Evolutionary conservation across 2,888 invertebrate species (phyloP), one percentile per base, ranked within the genome.

Genomic region (Alitta virens): DNA sequence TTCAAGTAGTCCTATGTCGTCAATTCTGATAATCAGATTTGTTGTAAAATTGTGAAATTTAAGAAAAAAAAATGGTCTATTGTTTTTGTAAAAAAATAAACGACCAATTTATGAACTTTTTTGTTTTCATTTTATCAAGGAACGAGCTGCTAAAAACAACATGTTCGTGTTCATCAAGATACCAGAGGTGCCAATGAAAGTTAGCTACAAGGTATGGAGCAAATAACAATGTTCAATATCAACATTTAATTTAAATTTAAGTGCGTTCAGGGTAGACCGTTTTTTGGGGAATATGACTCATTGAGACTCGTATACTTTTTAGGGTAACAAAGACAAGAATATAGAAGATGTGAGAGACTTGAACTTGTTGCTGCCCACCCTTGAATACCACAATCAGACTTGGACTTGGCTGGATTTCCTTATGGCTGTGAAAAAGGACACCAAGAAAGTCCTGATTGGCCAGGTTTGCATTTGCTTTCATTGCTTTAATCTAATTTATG

Each of bases 381-480:
- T 98, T 68, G 99, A 99, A 83, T 99, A 97, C 83, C 98, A 99
- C 82, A 98, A 99, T 82, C 92, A 94, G 60, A 98, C 97, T 2
- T 99, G 99, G 99, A 99, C 98, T 0, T 99, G 99, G 99, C 87
- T 99, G 25, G 99, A 99, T 84, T 85, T 99, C 72, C 85, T 98
- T 67, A 85, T 98, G 77, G 96, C 96, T 1, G 92, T 98, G 85
- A 94, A 98, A 84, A 93, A 90, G 72, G 94, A 96, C 72, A 94
- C 92, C 60, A 89, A 95, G 72, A 87, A 91, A 73, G 94, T 89
- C 21, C 89, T 92, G 65, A 83, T 94, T 18, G 90, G 92, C 49
- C 91, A 92, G 85, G 88, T 88, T 68, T n/a, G n/a, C n/a, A n/a
- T n/a, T n/a, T n/a, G n/a, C n/a, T n/a, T n/a, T n/a, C n/a, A n/a